Evolutionary conservation across 2,797 vertebrate species (phyloP).

Genomic region (Pempheris klunzingeri): DNA sequence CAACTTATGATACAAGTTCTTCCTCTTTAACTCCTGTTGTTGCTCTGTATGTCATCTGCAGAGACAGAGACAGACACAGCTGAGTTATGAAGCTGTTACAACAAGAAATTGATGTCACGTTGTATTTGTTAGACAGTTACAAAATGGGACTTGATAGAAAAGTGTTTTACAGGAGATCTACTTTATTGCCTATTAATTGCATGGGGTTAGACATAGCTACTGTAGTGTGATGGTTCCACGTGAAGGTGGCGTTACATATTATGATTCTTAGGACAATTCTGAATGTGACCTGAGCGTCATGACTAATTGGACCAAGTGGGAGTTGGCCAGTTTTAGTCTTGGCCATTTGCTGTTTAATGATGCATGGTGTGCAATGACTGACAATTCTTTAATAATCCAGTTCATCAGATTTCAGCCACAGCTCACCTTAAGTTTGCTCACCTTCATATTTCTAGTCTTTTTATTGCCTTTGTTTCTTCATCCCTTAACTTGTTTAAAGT

Average conservation of each 20-base stretch:
- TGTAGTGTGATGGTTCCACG: not conserved
- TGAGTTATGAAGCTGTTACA: constrained; percentile 11
- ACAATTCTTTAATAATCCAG: not conserved
- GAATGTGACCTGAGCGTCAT: not conserved
- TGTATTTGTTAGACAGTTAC: not conserved
- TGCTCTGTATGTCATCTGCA: not conserved
- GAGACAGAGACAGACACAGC: not conserved
- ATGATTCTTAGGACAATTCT: not conserved
- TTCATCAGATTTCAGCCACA: not conserved
- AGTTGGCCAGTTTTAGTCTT: constrained; percentile 5
- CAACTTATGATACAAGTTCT: constrained; percentile 26
- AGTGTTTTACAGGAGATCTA: not conserved
- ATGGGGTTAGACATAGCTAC: not conserved
- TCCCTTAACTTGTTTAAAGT: not conserved
- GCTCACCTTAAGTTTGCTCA: too few species aligned
- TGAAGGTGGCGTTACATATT: not conserved
- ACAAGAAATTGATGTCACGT: constrained; percentile 1
- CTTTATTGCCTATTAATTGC: not conserved
- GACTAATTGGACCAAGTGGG: constrained; percentile 20
- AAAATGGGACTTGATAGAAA: not conserved
- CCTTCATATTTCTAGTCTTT: not conserved
- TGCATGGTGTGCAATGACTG: not conserved
- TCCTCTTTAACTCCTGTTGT: constrained; percentile 19
- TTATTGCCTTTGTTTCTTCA: not conserved
- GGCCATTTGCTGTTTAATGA: constrained; percentile 18